A percentile compares a stretch with the other conserved stretches of the same genome.
phyloP scores from a whole-genome alignment of 2,888 invertebrate species.

The Osmoderma eremita region DNA sequence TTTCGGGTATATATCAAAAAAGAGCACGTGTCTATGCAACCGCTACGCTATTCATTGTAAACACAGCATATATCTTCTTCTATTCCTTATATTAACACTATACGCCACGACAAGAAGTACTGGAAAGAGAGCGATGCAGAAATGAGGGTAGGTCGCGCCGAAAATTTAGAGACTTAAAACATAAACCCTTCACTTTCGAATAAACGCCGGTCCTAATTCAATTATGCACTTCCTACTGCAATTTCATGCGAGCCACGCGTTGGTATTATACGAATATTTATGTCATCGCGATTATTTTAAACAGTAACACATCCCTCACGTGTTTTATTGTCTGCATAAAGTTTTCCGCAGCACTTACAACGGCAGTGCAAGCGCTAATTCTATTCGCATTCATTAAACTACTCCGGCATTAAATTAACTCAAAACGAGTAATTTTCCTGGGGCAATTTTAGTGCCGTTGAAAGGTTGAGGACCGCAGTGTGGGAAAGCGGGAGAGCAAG shows the following conservation, averaged over 20 bases:
- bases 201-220: background rate
- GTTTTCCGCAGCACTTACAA: conserved; percentile 25
- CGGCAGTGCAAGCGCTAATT: conserved; percentile 30
- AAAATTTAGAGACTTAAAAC: background rate
- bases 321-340: conserved; percentile 28
- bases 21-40: background rate
- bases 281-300: conserved; percentile 19
- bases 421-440: conserved; percentile 54
- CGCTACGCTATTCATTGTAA: background rate
- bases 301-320: conserved; percentile 24
- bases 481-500: conserved; percentile 42
- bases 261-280: conserved; percentile 6
- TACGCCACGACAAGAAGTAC: no score
- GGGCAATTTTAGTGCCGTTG: conserved; percentile 43
- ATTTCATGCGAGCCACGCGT: background rate
- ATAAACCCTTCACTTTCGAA: background rate
- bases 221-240: conserved; percentile 8
- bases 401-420: conserved; percentile 53
- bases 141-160: no score
- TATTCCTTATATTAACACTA: no score
- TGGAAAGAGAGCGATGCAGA: no score
- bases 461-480: background rate
- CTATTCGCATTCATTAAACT: conserved; percentile 50
- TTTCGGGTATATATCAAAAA: background rate
- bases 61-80: no score